Percentiles rank a stretch among this genome's conserved stretches.
These are phyloP conservation scores for Plutomurus gul DNA, from an alignment of 1,140 invertebrate genomes.

Conservation along the genomic window DNA sequence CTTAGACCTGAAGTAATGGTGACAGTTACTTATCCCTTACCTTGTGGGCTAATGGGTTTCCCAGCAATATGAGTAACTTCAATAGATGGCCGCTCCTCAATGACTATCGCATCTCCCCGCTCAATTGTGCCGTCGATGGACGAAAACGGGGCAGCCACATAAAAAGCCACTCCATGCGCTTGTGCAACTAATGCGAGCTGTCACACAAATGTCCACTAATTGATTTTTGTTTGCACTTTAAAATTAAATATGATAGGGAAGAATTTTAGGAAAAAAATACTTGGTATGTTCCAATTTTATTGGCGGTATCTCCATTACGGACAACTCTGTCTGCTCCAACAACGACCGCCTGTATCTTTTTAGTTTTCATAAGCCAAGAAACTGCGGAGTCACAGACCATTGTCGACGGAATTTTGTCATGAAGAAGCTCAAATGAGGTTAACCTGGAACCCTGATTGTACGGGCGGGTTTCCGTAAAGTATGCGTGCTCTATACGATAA, in stretches of 20 bases:
- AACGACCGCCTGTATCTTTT: constrained; percentile 75
- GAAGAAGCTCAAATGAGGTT: constrained; percentile 92
- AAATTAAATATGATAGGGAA: neutral
- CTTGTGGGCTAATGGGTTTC: constrained; percentile 79
- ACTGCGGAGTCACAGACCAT: constrained; percentile 96
- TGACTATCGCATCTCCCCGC: constrained; percentile 84
- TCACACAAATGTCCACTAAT: neutral
- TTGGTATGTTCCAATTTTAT: constrained; percentile 99
- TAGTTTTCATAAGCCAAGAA: constrained; percentile 82
- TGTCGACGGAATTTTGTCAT: constrained; percentile 90
- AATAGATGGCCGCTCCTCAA: constrained; percentile 86
- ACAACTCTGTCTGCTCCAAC: constrained; percentile 91
- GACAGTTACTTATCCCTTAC: constrained; percentile 65
- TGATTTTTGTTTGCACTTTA: neutral
- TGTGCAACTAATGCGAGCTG: constrained; percentile 89
- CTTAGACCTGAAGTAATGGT: neutral
- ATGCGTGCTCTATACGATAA: constrained; percentile 75
- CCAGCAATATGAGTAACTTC: constrained; percentile 90
- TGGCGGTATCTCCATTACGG: constrained; percentile 96
- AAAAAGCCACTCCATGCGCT: constrained; percentile 91
- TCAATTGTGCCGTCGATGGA: constrained; percentile 83
- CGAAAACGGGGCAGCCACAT: constrained; percentile 89
- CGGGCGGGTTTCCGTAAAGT: constrained; percentile 95
- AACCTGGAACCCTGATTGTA: constrained; percentile 96
- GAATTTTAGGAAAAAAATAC: constrained; percentile 57